A percentile compares a stretch with the other conserved stretches of the same genome.
phyloP scores from a whole-genome alignment of 2,797 vertebrate genomes.

The Rhinichthys osculus region DNA sequence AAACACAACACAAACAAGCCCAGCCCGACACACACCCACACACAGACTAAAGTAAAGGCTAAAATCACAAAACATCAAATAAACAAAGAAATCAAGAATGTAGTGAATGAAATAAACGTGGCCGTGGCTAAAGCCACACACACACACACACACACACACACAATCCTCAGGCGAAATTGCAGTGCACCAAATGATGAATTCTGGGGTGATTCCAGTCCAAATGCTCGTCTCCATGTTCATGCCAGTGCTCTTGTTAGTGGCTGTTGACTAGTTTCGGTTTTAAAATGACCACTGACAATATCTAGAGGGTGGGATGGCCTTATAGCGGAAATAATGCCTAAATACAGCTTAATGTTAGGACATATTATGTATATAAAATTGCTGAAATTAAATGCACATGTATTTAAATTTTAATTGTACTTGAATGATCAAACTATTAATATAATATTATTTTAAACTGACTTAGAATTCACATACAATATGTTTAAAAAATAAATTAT shows the following conservation, averaged over 20 bases:
- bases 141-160: too few species aligned
- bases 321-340: not conserved
- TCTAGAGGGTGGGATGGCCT: not conserved
- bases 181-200: not conserved
- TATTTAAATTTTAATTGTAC: not conserved
- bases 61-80: not conserved
- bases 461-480: not conserved
- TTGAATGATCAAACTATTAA: not conserved
- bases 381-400: not conserved
- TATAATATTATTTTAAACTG: not conserved
- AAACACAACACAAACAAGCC: slow-evolving; percentile 65
- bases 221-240: not conserved
- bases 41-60: not conserved
- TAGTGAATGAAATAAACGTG: not conserved
- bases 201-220: not conserved
- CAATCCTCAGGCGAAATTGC: not conserved
- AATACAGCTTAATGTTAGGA: not conserved
- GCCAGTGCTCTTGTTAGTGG: not conserved
- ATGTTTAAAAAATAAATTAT: too few species aligned
- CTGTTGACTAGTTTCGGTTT: not conserved
- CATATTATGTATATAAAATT: not conserved
- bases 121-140: not conserved
- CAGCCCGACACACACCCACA: slow-evolving; percentile 18
- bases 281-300: slow-evolving; percentile 3
- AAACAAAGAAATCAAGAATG: slow-evolving; percentile 3